Percentiles rank a stretch among this genome's conserved stretches.
Evolutionary conservation across 1,140 invertebrate species (phyloP).

Genomic region (Aphelenchoides fujianensis): DNA sequence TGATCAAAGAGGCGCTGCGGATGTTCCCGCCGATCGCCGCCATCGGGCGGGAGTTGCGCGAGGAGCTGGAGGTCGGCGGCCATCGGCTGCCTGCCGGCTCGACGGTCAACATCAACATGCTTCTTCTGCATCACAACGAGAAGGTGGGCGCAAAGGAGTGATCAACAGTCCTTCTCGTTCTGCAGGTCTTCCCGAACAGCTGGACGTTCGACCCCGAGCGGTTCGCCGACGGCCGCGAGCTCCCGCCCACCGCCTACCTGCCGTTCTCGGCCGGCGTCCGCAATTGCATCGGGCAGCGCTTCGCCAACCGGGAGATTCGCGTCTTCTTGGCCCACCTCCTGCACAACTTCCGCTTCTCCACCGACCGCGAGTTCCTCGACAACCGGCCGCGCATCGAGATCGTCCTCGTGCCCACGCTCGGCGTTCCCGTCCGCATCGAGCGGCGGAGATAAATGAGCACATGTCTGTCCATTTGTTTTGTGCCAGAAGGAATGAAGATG

Average conservation of each 20-base stretch:
- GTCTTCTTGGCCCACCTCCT: conserved; percentile 8
- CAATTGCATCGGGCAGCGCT: conserved; percentile 60
- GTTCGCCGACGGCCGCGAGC: conserved; percentile 9
- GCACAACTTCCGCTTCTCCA: conserved; percentile 10
- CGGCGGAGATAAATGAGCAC: too few species aligned
- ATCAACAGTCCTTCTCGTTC: not conserved
- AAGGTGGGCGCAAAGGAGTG: not conserved
- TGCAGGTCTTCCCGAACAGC: not conserved
- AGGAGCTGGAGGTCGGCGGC: conserved; percentile 6
- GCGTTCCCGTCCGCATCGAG: not conserved
- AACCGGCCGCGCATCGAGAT: conserved; percentile 4
- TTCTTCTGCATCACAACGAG: conserved; percentile 12
- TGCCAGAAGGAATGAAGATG: too few species aligned
- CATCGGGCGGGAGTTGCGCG: not conserved
- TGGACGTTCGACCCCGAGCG: conserved; percentile 29
- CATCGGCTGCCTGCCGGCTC: not conserved
- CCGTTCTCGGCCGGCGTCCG: conserved; percentile 63
- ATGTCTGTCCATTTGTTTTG: too few species aligned
- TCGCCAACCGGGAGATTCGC: conserved; percentile 21
- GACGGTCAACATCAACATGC: not conserved
- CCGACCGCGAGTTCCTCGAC: not conserved
- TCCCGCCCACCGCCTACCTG: conserved; percentile 31
- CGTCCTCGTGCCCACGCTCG: not conserved
- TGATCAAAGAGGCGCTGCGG: conserved; percentile 23
- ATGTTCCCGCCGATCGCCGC: conserved; percentile 14